A percentile compares a stretch with the other conserved stretches of the same genome.
Evolutionary conservation across 2,888 invertebrate species (phyloP).

Genomic region (Aromia moschata): DNA sequence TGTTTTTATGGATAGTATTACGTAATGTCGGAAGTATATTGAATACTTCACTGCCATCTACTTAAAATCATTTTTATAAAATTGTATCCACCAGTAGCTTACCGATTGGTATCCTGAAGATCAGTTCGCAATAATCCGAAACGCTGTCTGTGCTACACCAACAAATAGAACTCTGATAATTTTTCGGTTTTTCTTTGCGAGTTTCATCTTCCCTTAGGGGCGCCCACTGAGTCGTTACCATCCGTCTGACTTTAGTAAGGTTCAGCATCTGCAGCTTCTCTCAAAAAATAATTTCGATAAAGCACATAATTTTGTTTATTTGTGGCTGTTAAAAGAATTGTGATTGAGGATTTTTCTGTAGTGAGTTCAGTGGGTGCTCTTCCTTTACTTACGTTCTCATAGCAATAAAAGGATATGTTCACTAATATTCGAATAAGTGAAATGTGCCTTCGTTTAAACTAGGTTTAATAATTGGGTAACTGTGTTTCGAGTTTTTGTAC

Average conservation of each 20-base stretch:
- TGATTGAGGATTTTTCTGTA: no score
- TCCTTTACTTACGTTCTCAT: constrained; percentile 22
- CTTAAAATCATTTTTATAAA: constrained; percentile 41
- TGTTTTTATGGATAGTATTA: constrained; percentile 46
- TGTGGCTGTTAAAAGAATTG: no score
- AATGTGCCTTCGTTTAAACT: constrained; percentile 38
- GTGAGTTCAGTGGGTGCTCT: neutral
- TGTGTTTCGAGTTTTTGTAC: constrained; percentile 22
- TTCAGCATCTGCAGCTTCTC: no score
- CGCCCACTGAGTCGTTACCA: neutral
- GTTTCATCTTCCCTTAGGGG: neutral
- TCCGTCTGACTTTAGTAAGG: neutral
- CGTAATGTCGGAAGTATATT: constrained; percentile 38
- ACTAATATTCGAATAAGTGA: constrained; percentile 29
- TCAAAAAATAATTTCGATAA: no score
- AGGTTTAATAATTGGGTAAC: constrained; percentile 9
- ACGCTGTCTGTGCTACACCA: constrained; percentile 5
- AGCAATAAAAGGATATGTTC: constrained; percentile 34
- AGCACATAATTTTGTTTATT: neutral
- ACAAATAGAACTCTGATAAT: constrained; percentile 3
- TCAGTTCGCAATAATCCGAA: constrained; percentile 6
- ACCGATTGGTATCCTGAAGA: neutral
- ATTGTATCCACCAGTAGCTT: constrained; percentile 10
- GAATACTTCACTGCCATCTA: constrained; percentile 49
- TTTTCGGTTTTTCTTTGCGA: neutral